These are phyloP conservation scores for Scolopax bukidnonensis DNA, from an alignment of 2,797 vertebrate species.

Conservation along the genomic window DNA sequence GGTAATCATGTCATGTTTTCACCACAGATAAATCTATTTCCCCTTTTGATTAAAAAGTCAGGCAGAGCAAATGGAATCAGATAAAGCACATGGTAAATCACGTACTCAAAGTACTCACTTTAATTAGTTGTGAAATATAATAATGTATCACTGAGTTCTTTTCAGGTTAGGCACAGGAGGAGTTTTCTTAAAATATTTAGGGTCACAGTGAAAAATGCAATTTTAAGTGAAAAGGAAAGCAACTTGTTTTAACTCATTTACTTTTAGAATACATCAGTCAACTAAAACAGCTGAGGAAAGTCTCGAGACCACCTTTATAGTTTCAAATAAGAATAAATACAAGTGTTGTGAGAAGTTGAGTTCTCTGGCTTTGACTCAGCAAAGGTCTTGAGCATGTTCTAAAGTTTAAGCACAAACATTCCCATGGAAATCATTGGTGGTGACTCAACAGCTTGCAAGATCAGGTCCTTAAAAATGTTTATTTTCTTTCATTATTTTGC, in stretches of 20 bases:
- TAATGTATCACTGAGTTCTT: neutral
- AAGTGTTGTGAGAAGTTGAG: neutral
- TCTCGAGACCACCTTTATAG: neutral
- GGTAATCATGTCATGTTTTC: neutral
- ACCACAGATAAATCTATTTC: neutral
- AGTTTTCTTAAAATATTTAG: neutral
- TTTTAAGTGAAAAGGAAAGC: neutral
- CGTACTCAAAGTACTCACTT: neutral
- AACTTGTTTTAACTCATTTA: neutral
- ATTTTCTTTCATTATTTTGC: neutral
- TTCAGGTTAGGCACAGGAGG: neutral
- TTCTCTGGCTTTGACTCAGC: neutral
- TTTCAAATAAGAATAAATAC: neutral
- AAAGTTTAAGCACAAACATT: neutral
- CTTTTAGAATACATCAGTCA: neutral
- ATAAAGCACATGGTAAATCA: neutral
- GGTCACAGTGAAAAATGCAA: neutral
- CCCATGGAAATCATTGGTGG: neutral
- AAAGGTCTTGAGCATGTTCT: neutral
- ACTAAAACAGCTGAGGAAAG: neutral
- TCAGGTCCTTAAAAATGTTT: slow-evolving; percentile 6
- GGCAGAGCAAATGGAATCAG: neutral
- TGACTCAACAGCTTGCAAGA: neutral
- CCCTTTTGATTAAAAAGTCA: neutral
- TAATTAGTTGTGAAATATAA: neutral